phyloP scores from a whole-genome alignment of 2,113 vertebrate species.

The Pithys albifrons region DNA sequence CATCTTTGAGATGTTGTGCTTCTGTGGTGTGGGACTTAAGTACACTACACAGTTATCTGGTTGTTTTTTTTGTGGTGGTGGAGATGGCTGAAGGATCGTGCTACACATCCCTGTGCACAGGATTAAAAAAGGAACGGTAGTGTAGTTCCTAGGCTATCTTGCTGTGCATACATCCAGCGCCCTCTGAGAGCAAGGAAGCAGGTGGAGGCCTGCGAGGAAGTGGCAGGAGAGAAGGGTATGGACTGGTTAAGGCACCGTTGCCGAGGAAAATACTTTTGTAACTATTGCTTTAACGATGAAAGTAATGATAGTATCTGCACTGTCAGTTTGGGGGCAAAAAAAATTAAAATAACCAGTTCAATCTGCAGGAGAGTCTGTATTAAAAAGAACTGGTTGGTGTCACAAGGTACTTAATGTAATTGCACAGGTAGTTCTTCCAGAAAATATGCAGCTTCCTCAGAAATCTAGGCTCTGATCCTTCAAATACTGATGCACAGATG shows the following conservation, averaged over 20 bases:
- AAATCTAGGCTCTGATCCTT: neutral
- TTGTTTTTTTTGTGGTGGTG: neutral
- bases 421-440: neutral
- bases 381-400: neutral
- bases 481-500: neutral
- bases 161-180: neutral
- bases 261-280: fast-evolving
- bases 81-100: neutral
- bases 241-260: neutral
- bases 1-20: neutral
- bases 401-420: neutral
- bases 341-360: neutral
- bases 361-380: neutral
- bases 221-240: neutral
- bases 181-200: neutral
- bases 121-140: neutral
- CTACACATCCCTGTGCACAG: neutral
- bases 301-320: too few relatives aligned
- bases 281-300: neutral
- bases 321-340: neutral
- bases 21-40: neutral
- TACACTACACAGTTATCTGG: fast-evolving
- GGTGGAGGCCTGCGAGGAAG: neutral
- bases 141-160: neutral
- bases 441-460: neutral